Evolutionary conservation across 2,797 vertebrate genomes (phyloP), one percentile per base, ranked within the genome.

Genomic region (Phataginus tetradactyla): DNA sequence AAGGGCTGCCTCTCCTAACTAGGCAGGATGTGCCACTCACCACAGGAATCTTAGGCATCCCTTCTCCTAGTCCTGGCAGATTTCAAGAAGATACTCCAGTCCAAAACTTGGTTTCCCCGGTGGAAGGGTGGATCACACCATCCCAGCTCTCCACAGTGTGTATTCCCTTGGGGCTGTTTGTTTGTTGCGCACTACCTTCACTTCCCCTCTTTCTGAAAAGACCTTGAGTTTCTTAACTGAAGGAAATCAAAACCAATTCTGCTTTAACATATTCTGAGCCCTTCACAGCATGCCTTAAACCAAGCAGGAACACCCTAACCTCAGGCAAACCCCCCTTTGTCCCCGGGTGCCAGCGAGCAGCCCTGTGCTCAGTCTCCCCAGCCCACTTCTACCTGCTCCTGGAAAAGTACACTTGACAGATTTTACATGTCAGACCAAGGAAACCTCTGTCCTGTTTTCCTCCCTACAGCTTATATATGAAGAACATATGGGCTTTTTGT

Each of bases 151-250:
- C 34, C 75, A 74, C 13, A 13, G 25, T 0, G 1, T 4, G 2
- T 20, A 29, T 72, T 4, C 42, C 59, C 66, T 25, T 34, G 39
- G n/a, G 32, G 92, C 57, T 59, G n/a, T 45, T 27, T 75, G 29
- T 34, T 39, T 53, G 59, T 59, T 85, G 34, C 9, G 11, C 14
- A 42, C 27, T 10, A 17, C 12, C 63, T 79, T 89, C 15, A 71
- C 72, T 91, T 86, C 21, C 63, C 51, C 68, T 86, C 75, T 78
- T 80, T 74, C 66, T 69, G 32, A 95, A 85, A 96, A 87, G 32
- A 66, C 34, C 85, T 27, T 14, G 21, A 39, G 42, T 42, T 69
- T 97, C 91, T 49, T 78, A 55, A 71, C 11, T 9, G 25, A 79
- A 72, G 83, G 18, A 69, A 55, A 93, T 80, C 18, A 45, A 45